A percentile compares a stretch with the other conserved stretches of the same genome.
Evolutionary conservation across 2,888 invertebrate species (phyloP).

Genomic region (Eubasilissa splendida): DNA sequence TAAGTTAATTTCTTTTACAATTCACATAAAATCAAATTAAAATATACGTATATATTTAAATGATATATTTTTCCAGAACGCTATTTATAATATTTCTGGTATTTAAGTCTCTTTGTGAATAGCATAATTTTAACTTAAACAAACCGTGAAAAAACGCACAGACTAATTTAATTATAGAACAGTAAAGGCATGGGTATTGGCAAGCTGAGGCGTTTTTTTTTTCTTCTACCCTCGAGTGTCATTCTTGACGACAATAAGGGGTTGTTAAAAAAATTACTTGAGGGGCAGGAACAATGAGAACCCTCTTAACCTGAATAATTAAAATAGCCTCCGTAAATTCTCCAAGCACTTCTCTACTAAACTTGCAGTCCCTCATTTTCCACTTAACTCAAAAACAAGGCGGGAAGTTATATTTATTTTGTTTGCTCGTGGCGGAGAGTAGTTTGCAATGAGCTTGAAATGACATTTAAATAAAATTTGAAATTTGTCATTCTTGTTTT

Average conservation of each 20-base stretch:
- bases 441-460: slow-evolving; percentile 17
- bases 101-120: too few relatives aligned
- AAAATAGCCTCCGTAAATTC: slow-evolving; percentile 24
- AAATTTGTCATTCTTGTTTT: slow-evolving; percentile 19
- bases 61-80: too few relatives aligned
- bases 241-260: not conserved
- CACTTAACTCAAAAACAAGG: not conserved
- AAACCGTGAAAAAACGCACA: not conserved
- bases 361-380: not conserved
- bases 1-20: too few relatives aligned
- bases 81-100: too few relatives aligned
- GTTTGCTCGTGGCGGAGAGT: not conserved
- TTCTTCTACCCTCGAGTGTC: not conserved
- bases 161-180: not conserved
- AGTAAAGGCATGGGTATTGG: not conserved
- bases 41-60: too few relatives aligned
- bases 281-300: slow-evolving; percentile 18
- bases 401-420: not conserved
- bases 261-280: slow-evolving; percentile 31
- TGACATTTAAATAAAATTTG: slow-evolving; percentile 28
- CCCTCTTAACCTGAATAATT: slow-evolving; percentile 54
- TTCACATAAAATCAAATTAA: too few relatives aligned
- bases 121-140: too few relatives aligned
- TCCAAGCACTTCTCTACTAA: not conserved
- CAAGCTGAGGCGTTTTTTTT: too few relatives aligned